Conservation (phyloP, 2,113 vertebrate species). For the Odocoileus virginianus region DNA sequence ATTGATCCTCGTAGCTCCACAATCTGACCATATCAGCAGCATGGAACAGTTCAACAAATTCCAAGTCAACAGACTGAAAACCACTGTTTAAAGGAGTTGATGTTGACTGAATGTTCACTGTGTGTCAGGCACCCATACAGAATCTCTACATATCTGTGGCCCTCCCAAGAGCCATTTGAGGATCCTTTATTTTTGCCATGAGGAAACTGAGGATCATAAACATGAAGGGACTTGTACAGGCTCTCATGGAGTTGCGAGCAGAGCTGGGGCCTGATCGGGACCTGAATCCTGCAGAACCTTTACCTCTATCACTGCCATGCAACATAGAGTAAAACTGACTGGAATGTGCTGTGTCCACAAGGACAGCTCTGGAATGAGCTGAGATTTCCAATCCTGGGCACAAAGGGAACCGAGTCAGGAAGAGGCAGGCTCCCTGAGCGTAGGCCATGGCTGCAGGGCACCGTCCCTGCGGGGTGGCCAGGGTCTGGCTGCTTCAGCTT, state of each 20-base stretch:
- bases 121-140: not conserved
- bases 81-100: not conserved
- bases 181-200: not conserved
- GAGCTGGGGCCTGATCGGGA: not conserved
- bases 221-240: too few species aligned
- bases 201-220: not conserved
- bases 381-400: not conserved
- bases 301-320: accelerated
- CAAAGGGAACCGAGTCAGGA: not conserved
- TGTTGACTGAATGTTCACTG: not conserved
- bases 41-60: accelerated
- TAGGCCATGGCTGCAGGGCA: too few species aligned
- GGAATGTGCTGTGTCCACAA: not conserved
- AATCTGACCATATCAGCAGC: not conserved
- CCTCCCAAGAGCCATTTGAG: not conserved
- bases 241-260: accelerated
- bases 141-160: accelerated
- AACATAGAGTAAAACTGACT: accelerated
- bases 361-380: not conserved
- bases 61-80: not conserved
- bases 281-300: not conserved
- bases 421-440: accelerated
- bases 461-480: accelerated
- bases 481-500: accelerated
- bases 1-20: not conserved